Percentiles rank a stretch among this genome's conserved stretches.
Evolutionary conservation across 2,113 vertebrate genomes (phyloP).

Genomic region (Zapornia atra): DNA sequence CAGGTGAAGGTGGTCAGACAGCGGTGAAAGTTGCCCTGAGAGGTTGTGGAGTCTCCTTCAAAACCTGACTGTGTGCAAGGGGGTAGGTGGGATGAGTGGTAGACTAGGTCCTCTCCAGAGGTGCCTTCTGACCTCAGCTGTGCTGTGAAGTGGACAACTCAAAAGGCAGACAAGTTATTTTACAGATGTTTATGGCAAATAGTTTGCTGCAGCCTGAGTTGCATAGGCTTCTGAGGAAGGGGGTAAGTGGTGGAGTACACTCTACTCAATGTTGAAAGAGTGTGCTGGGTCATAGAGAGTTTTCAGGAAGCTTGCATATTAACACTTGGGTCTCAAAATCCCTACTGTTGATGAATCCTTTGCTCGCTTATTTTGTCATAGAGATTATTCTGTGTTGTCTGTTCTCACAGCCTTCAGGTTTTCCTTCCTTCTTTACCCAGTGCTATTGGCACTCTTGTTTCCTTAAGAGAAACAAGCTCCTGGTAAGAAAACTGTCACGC

Average conservation of each 20-base stretch:
- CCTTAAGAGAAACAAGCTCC: neutral
- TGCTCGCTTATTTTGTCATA: neutral
- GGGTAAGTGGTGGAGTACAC: accelerated
- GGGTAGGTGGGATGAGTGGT: too few relatives aligned
- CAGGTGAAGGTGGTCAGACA: neutral
- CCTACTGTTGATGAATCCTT: neutral
- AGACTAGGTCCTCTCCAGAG: neutral
- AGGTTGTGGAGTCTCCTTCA: neutral
- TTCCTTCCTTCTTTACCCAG: neutral
- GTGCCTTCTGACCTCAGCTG: neutral
- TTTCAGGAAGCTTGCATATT: neutral
- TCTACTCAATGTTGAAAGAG: neutral
- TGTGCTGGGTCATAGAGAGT: neutral
- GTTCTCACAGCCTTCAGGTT: neutral
- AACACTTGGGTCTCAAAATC: neutral
- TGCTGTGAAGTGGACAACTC: neutral
- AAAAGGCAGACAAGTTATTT: neutral
- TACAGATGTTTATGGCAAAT: neutral
- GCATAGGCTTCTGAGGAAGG: accelerated
- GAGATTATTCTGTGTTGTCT: neutral
- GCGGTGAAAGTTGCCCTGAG: neutral
- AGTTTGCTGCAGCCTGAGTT: neutral
- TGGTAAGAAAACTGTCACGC: neutral
- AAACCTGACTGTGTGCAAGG: accelerated
- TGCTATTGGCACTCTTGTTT: neutral